Base-by-base conservation (phyloP, 2,797 vertebrate genomes). In the Tapirus indicus region DNA sequence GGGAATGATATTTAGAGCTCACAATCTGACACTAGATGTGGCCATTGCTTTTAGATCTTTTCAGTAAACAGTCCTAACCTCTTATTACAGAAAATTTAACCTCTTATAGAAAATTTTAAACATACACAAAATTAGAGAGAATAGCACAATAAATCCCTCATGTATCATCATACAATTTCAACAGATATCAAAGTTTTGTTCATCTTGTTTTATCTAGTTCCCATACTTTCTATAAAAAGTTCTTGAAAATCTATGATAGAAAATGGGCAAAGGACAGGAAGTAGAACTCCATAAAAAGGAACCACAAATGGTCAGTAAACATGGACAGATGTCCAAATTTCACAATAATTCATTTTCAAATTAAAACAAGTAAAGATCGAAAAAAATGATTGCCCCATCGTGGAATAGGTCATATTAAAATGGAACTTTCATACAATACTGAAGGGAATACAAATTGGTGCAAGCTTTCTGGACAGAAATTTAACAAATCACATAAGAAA, bases 261-360 rank as follows among this genome's bases (percentile, higher is more conserved):
- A 94, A 91, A 82, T 84, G 47, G 58, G 29, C 47, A 83, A 93
- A 56, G 27, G 25, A 74, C 35, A 85, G 25, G 56, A 95, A 68
- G 27, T 85, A 86, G 52, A 79, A 88, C 23, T 88, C 54, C 17
- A 88, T 88, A 91, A 91, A 83, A 29, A 95, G 47, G n/a, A 91
- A 68, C 32, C 52, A 80, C 35, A 97, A 95, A 52, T 62, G 13
- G 49, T 62, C 49, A 84, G 54, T 58, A 83, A 83, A 79, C n/a
- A 17, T 60, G 2, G 21, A 87, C 68, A 72, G 47, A 87, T 32
- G 52, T 44, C 62, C n/a, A 68, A 83, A 66, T 77, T 69, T 82
- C 32, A 75, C 17, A 69, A n/a, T 75, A 88, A 71, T 69, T 92
- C 38, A 72, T 74, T 89, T 78, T 94, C 44, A 85, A 72, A 71